Base-by-base conservation (phyloP, 2,888 invertebrate genomes). In the Drosophila rubida region DNA sequence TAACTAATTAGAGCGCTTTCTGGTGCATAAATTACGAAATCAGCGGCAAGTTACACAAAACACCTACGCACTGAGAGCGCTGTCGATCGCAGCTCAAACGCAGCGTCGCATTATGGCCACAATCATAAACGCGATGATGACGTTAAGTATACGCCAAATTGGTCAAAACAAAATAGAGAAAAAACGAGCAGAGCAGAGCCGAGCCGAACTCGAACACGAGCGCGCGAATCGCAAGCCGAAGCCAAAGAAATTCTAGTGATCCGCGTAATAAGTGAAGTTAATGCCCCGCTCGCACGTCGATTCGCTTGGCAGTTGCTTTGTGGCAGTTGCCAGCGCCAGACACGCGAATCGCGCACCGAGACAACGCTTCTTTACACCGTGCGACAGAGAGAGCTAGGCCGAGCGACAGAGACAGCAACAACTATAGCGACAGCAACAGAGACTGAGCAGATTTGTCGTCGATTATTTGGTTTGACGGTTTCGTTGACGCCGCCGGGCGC, bases 161-260 rank as follows among this genome's bases (percentile, higher is more conserved):
- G 88, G 87, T 88, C 78, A 89, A 84, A 89, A 87, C 84, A 81
- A 76, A 64, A 65, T 51, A 65, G 51, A 50, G 44, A 69, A 65
- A 39, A 39, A 50, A n/a, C n/a, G n/a, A n/a, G n/a, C 19, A 65
- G 66, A 55, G 44, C 58, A 44, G 41, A 11, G 13, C 27, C 27
- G 27, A 8, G 9, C 11, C 16, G 46, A 32, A 32, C 30, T n/a
- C 41, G 32, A 48, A 35, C 6, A 44, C 50, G 39, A 54, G 42
- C 51, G 32, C 50, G 39, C 30, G 41, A 53, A 27, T 22, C 46
- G 22, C 50, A 67, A 35, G 16, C 53, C 46, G 37, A 61, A 70
- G 55, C 27, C 50, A 48, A 71, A 48, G 83, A 85, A 60, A 87
- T 88, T 84, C 88, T 84, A 84, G 81, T 81, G 83, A 84, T 84